Percentiles rank a stretch among this genome's conserved stretches.
Conservation (phyloP, 1,140 invertebrate species). For the Brachionus koreanus region DNA sequence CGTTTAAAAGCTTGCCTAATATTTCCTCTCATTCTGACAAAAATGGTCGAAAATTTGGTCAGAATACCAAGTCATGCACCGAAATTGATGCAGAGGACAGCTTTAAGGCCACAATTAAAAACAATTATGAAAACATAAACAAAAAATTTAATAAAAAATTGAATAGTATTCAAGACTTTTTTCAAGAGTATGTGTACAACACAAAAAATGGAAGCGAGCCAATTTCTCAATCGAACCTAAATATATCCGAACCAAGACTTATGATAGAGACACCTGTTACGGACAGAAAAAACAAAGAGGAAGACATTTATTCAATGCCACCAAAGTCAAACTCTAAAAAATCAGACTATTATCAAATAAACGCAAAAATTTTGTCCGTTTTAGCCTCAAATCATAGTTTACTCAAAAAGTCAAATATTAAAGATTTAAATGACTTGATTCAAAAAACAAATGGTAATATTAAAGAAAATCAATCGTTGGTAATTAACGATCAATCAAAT, state of each 20-base stretch:
- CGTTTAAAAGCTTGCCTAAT: slow-evolving; percentile 9
- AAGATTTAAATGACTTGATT: slow-evolving; percentile 23
- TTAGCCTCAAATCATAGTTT: slow-evolving; percentile 1
- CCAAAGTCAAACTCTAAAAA: not conserved
- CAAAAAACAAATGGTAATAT: not conserved
- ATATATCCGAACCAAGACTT: not conserved
- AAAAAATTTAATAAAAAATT: slow-evolving; percentile 12
- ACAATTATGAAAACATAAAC: not conserved
- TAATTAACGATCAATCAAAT: not conserved
- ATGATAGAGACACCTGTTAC: not conserved
- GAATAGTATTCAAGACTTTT: not conserved
- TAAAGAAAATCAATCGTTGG: not conserved
- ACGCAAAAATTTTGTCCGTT: not conserved
- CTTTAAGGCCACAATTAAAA: not conserved
- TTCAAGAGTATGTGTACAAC: slow-evolving; percentile 28
- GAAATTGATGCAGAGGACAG: not conserved
- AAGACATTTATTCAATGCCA: not conserved
- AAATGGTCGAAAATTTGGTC: not conserved
- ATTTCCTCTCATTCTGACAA: not conserved
- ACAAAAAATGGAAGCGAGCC: not conserved
- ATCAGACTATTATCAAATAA: slow-evolving; percentile 38
- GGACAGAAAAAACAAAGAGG: not conserved
- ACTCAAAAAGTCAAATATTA: not conserved
- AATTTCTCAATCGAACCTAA: not conserved
- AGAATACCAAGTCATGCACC: not conserved